Percentiles rank a stretch among this genome's conserved stretches.
Evolutionary conservation across 2,113 vertebrate genomes (phyloP).

Genomic region (Notechis scutatus): DNA sequence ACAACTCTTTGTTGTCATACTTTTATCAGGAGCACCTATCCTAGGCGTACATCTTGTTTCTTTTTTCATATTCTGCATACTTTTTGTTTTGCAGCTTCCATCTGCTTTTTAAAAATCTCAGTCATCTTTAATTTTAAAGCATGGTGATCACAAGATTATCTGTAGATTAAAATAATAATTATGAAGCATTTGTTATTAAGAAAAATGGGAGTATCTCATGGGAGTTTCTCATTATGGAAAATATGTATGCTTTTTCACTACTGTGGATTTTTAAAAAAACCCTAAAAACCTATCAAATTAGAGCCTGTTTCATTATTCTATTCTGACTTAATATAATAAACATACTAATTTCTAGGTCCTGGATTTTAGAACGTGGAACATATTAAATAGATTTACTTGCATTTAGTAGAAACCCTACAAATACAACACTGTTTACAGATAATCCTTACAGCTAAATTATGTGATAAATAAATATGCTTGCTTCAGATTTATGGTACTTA

Average conservation of each 20-base stretch:
- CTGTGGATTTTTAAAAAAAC: neutral
- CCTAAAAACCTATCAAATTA: neutral
- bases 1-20: slow-evolving; percentile 9
- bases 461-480: neutral
- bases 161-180: slow-evolving; percentile 11
- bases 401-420: neutral
- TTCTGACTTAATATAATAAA: neutral
- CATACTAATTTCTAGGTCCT: neutral
- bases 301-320: neutral
- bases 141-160: slow-evolving; percentile 1
- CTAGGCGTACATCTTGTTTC: neutral
- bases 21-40: neutral
- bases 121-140: slow-evolving; percentile 17
- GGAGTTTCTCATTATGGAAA: neutral
- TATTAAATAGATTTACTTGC: neutral
- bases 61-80: neutral
- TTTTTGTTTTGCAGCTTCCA: slow-evolving; percentile 1
- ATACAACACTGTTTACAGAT: neutral
- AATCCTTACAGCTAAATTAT: neutral
- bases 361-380: neutral
- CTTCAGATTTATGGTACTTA: neutral
- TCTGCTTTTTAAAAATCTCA: neutral
- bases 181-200: slow-evolving; percentile 2
- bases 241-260: neutral
- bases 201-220: neutral